These are phyloP conservation scores for Helicoverpa armigera DNA, from an alignment of 1,140 invertebrate genomes.

Conservation along the genomic window DNA sequence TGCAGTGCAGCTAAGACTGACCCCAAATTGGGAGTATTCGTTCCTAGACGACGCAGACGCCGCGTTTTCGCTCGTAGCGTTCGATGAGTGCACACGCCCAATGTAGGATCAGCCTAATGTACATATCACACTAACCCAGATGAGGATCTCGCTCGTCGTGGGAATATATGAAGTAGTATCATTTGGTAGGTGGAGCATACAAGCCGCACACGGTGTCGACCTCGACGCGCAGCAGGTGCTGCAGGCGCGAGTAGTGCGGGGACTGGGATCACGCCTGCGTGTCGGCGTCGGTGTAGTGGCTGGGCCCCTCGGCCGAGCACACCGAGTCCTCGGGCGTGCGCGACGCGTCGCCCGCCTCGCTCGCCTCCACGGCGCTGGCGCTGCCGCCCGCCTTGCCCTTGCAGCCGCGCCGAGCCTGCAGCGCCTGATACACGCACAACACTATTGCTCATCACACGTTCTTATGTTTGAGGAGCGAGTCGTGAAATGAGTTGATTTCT, in stretches of 20 bases:
- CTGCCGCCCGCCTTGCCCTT: slow-evolving; percentile 87
- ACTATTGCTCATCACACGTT: background rate
- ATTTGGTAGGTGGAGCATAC: too few relatives aligned
- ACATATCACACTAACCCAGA: too few relatives aligned
- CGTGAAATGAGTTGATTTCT: slow-evolving; percentile 30
- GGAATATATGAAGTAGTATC: too few relatives aligned
- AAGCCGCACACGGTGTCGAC: too few relatives aligned
- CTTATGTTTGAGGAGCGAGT: background rate
- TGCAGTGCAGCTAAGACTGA: background rate
- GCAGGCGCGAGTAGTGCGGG: background rate
- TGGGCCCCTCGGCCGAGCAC: slow-evolving; percentile 91
- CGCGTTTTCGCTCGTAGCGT: too few relatives aligned
- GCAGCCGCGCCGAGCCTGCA: slow-evolving; percentile 87
- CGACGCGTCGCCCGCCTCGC: slow-evolving; percentile 89
- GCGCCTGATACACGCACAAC: slow-evolving; percentile 62
- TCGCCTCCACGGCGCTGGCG: slow-evolving; percentile 87
- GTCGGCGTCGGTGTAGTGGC: slow-evolving; percentile 83
- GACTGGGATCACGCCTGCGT: slow-evolving; percentile 61
- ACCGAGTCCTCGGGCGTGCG: slow-evolving; percentile 91
- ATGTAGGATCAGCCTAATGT: too few relatives aligned
- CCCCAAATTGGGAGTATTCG: too few relatives aligned
- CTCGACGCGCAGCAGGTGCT: too few relatives aligned
- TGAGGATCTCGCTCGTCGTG: too few relatives aligned
- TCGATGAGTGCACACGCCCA: too few relatives aligned
- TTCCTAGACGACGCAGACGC: too few relatives aligned